Conservation (phyloP, 2,113 vertebrate species). For the Boulengeromyrus knoepffleri region DNA sequence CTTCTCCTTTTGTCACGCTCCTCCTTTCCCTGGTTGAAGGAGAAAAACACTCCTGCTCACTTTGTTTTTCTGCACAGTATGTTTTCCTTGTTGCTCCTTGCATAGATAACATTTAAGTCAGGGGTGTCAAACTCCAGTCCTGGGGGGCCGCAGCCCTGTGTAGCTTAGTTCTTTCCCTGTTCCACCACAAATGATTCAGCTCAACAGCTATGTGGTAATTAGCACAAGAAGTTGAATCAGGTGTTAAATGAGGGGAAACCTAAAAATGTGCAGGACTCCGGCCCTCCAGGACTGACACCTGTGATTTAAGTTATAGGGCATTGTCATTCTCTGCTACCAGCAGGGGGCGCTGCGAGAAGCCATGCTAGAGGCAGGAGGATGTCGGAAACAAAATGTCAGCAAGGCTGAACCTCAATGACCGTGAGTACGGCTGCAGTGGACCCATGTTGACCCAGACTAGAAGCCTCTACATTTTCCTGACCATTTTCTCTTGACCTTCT, state of each 20-base stretch:
- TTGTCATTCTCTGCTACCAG: background rate
- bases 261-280: too few relatives aligned
- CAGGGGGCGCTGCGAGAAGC: background rate
- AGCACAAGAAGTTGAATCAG: too few relatives aligned
- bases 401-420: background rate
- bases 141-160: too few relatives aligned
- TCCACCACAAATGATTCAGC: too few relatives aligned
- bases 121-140: too few relatives aligned
- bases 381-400: background rate
- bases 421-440: background rate
- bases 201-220: too few relatives aligned
- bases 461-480: background rate
- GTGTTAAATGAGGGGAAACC: too few relatives aligned
- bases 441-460: background rate
- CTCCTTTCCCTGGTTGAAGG: background rate
- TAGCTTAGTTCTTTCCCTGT: too few relatives aligned
- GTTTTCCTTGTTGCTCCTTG: background rate
- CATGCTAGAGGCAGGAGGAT: background rate
- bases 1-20: background rate
- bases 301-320: background rate
- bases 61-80: background rate
- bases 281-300: too few relatives aligned
- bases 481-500: background rate
- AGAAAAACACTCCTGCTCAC: background rate
- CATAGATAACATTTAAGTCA: background rate